A percentile compares a stretch with the other conserved stretches of the same genome.
Conservation (phyloP, 2,888 invertebrate genomes). For the Harmothoe impar region DNA sequence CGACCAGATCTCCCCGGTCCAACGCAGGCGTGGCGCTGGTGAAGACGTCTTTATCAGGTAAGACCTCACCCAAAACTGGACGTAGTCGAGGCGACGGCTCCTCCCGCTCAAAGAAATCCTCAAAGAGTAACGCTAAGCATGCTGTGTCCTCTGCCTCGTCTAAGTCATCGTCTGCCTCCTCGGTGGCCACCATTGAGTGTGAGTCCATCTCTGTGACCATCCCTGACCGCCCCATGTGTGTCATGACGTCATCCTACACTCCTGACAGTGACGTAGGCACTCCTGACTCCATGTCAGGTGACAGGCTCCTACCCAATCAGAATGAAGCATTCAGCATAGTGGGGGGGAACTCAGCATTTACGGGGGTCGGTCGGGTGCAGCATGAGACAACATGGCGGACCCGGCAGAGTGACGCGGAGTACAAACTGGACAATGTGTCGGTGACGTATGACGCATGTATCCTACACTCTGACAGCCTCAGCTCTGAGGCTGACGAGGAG, state of each 20-base stretch:
- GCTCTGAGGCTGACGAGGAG: slow-evolving; percentile 54
- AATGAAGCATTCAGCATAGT: not conserved
- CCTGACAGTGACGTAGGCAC: slow-evolving; percentile 17
- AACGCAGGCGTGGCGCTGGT: not conserved
- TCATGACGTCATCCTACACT: slow-evolving; percentile 40
- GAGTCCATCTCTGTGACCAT: slow-evolving; percentile 37
- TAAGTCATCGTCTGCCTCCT: slow-evolving; percentile 45
- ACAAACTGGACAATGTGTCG: slow-evolving; percentile 22
- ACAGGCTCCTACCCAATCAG: slow-evolving; percentile 11
- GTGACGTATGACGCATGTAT: slow-evolving; percentile 25
- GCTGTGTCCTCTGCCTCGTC: slow-evolving; percentile 13
- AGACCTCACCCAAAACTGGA: slow-evolving; percentile 22
- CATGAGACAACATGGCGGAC: not conserved
- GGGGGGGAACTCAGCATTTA: not conserved
- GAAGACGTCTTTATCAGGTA: not conserved
- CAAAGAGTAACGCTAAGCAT: slow-evolving; percentile 11
- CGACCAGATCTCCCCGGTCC: not conserved
- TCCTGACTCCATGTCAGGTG: not conserved
- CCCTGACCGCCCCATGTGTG: slow-evolving; percentile 51
- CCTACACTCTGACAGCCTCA: slow-evolving; percentile 41
- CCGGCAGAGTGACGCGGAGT: not conserved
- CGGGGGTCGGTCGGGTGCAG: not conserved
- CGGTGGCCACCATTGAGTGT: slow-evolving; percentile 52
- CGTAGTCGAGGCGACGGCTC: slow-evolving; percentile 24
- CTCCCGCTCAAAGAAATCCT: slow-evolving; percentile 16